Conservation (phyloP, 1,140 invertebrate genomes). For the Ostrea edulis region DNA sequence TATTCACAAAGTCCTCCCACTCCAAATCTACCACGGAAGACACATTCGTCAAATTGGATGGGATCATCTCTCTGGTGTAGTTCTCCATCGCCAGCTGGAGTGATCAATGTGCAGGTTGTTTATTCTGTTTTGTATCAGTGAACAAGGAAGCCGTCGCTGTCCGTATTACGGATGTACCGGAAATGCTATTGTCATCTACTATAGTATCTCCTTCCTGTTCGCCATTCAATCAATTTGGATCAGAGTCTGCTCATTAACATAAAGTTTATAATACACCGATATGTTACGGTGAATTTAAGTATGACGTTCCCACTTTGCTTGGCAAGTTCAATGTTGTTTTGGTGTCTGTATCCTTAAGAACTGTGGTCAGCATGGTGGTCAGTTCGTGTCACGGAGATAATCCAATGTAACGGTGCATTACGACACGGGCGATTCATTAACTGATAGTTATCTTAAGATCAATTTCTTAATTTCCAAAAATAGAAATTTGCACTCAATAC, state of each 20-base stretch:
- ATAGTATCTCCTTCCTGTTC: neutral
- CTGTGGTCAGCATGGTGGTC: neutral
- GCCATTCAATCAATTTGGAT: constrained; percentile 7
- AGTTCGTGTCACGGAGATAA: neutral
- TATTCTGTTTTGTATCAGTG: neutral
- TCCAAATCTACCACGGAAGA: constrained; percentile 31
- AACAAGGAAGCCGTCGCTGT: neutral
- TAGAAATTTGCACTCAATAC: neutral
- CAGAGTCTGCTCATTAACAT: neutral
- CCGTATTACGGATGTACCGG: constrained; percentile 5
- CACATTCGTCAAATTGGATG: neutral
- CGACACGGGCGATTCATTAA: neutral
- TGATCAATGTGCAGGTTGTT: neutral
- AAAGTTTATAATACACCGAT: neutral
- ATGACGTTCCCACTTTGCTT: neutral
- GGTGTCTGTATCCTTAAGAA: neutral
- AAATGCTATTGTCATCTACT: neutral
- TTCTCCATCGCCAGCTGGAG: neutral
- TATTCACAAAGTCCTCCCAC: constrained; percentile 37
- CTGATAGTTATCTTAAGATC: neutral
- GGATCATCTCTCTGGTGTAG: neutral
- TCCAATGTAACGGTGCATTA: neutral
- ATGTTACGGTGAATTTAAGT: neutral
- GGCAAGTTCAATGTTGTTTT: neutral
- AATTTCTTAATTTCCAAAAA: too few species aligned